Conservation (phyloP, 2,113 vertebrate genomes). For the Bucco capensis region DNA sequence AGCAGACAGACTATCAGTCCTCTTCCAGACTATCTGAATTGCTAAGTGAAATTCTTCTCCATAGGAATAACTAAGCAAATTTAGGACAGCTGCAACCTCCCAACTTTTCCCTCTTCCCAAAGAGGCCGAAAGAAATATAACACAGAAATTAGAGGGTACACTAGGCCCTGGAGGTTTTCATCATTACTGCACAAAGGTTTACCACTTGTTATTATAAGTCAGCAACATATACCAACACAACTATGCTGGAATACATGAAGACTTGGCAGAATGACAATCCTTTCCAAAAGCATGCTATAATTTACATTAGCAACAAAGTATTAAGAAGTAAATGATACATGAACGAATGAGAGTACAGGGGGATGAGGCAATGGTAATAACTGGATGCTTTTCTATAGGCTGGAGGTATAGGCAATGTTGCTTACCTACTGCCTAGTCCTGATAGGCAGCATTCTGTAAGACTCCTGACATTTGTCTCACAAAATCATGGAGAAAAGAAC, state of each 20-base stretch:
- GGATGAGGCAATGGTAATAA: conserved; percentile 15
- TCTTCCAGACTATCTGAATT: neutral
- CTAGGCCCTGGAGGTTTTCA: neutral
- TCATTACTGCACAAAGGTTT: neutral
- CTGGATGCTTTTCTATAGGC: neutral
- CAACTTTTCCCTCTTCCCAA: neutral
- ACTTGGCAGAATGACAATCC: neutral
- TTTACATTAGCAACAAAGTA: neutral
- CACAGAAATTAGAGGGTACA: neutral
- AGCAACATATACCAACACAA: neutral
- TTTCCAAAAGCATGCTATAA: neutral
- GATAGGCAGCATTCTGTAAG: conserved; percentile 13
- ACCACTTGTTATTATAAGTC: neutral
- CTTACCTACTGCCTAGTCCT: conserved; percentile 18
- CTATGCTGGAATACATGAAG: neutral
- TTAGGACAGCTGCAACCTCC: neutral
- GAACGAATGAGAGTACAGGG: neutral
- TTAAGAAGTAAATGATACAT: neutral
- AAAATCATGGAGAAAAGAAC: neutral
- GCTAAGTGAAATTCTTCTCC: neutral
- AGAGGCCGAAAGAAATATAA: neutral
- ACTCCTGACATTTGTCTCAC: neutral
- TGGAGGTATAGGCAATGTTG: neutral
- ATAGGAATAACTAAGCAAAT: neutral
- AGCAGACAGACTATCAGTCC: neutral